Base-by-base conservation (phyloP, 2,113 vertebrate species). In the Paracanthobrama guichenoti region DNA sequence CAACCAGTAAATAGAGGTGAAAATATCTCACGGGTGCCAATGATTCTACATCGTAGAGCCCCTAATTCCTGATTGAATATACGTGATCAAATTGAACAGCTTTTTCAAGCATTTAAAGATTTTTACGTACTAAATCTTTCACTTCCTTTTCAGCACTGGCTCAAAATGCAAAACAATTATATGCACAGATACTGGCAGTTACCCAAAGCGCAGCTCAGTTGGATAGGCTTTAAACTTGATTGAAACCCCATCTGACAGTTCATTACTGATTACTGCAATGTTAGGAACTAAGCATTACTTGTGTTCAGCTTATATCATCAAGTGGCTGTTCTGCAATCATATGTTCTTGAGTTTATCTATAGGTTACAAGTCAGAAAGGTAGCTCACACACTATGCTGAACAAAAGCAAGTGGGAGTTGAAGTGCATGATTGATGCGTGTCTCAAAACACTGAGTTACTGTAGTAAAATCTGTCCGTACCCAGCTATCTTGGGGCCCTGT, bases 211-310 rank as follows among this genome's bases (percentile, higher is more conserved):
- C 50, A 35, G 50, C 74, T 26, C 42, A 35, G 71, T 26, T 35
- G 50, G 50, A 20, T 20, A 39, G 3, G 26, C 20, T 77, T 77
- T 39, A 12, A 77, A 77, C 50, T 57, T 77, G 10, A 22, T 76
- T 57, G 48, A n/a, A 76, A 76, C 26, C 46, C 24, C 73, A 76
- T 76, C 74, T 55, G 18, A 76, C 69, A 44, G 39, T 72, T 72
- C 39, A 42, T 72, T 72, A 13, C 4, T n/a, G 22, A 72, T 44
- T 6, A 44, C 69, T n/a, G 4, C 69, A 46, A 9, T 71, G 8
- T 22, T 22, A 42, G 39, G 67, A 44, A 44, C 8, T n/a, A 71
- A 44, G n/a, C 4, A 44, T 35, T 39, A 20, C 31, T 35, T 20
- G 10, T 35, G 8, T 42, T 69, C 66, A 42, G 35, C 35, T 42